Base-by-base conservation (phyloP, 2,797 vertebrate species). In the Echiichthys vipera region DNA sequence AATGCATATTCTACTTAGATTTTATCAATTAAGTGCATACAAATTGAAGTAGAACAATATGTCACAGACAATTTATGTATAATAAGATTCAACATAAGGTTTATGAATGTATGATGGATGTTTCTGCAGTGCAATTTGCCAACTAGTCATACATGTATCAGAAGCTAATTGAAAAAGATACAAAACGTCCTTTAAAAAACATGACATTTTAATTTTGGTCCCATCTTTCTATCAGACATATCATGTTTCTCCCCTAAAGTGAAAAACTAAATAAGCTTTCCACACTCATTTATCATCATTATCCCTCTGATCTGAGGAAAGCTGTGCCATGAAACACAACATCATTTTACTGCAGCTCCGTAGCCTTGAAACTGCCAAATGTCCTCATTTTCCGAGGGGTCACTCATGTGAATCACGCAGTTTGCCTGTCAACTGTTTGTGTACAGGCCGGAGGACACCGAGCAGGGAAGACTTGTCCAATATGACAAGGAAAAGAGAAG, bases 391-490 rank as follows among this genome's bases (percentile, higher is more conserved):
- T 78, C 58, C 4, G 29, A 61, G 47, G 56, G 77, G 83, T 81
- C 74, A 65, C 75, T 87, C 79, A 42, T 73, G 65, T 74, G 86
- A 88, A 78, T 84, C 71, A 59, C 13, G 27, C 74, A 50, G 58
- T 72, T 80, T 70, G 71, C 72, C 77, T 81, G 77, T 78, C 85
- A 71, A 55, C 77, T 51, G 22, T 55, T 81, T 55, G 65, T 57
- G 74, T 56, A 15, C 13, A 27, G 74, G 77, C 84, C 80, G 7
- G 68, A 69, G 85, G 85, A 81, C 36, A 42, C 37, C 0, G 76
- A 70, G 57, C 78, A 30, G 42, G 58, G 54, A 64, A 39, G 67
- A 68, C 68, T 66, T 57, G 84, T 82, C 74, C 65, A 47, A 70
- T 66, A 55, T 80, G 84, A 83, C 79, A 70, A 42, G 25, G 22